Percentiles rank a stretch among this genome's conserved stretches.
These are phyloP conservation scores for Serilophus lunatus DNA, from an alignment of 2,113 vertebrate species.

Conservation along the genomic window DNA sequence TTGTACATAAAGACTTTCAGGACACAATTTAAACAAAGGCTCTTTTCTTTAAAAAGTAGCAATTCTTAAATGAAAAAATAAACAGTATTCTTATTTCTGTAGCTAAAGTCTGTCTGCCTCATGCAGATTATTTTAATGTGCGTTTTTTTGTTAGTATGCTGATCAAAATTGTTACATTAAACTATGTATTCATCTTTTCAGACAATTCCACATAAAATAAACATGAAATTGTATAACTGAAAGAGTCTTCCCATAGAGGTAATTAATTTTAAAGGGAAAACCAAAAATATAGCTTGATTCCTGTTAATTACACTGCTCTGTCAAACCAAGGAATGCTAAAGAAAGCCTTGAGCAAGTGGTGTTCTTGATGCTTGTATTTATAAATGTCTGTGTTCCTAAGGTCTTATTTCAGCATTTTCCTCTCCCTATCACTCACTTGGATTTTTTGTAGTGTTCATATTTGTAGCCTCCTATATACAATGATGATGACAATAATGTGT, in stretches of 20 bases:
- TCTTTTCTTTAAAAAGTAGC: neutral
- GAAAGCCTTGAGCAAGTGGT: neutral
- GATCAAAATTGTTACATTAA: neutral
- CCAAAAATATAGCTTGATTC: neutral
- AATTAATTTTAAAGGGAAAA: neutral
- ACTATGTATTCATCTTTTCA: neutral
- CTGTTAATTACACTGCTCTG: neutral
- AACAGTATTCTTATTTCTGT: neutral
- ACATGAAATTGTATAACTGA: neutral
- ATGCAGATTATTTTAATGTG: neutral
- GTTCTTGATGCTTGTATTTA: neutral
- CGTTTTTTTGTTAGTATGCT: neutral
- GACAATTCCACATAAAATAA: neutral
- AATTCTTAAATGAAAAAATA: neutral
- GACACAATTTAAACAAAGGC: neutral
- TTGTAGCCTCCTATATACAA: fast-evolving
- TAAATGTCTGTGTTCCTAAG: neutral
- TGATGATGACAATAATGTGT: neutral
- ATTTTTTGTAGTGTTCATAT: neutral
- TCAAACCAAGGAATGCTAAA: neutral
- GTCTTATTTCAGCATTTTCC: neutral
- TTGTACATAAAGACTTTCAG: neutral
- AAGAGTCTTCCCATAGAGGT: neutral
- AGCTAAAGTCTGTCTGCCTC: neutral
- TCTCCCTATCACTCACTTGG: neutral